Base-by-base conservation (phyloP, 1,140 invertebrate species). In the Dryas iulia region DNA sequence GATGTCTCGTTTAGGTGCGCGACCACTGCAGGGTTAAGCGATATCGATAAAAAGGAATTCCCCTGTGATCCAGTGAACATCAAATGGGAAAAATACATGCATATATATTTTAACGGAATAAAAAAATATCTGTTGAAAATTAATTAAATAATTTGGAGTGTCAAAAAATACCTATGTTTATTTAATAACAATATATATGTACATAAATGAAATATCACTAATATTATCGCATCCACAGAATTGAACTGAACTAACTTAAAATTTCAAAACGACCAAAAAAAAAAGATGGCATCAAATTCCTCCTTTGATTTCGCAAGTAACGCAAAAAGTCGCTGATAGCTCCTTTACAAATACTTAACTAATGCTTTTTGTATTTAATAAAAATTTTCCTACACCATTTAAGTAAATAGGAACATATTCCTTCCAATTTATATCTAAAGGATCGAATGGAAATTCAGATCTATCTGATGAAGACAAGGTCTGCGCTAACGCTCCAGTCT, bases 11-110 rank as follows among this genome's bases (percentile, higher is more conserved):
- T n/a, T n/a, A n/a, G n/a, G n/a, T n/a, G n/a, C n/a, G n/a, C n/a
- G n/a, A n/a, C n/a, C n/a, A n/a, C n/a, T n/a, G n/a, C n/a, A n/a
- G n/a, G n/a, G n/a, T 65, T 81, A 6, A 72, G 53, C 21, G 7
- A 35, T 1, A 39, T 58, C 18, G 78, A 81, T 25, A 28, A 62
- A 2, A 54, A 59, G n/a, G 18, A 56, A 18, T 81, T 73, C 52
- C 69, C 69, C 8, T 78, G 65, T 33, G 59, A 78, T 25, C 68
- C 72, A 7, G 12, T 33, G 1, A 18, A 70, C 31, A 87, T 95
- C 53, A 87, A 94, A 78, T 95, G 94, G 94, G 76, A 79, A 11
- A 86, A 92, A 71, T 95, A 94, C 82, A 91, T 94, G 62, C 78
- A 84, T 8, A 87, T 85, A 8, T 95, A 94, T 79, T 93, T 94